Evolutionary conservation across 2,113 vertebrate species (phyloP).

Genomic region (Speoplatyrhinus poulsoni): DNA sequence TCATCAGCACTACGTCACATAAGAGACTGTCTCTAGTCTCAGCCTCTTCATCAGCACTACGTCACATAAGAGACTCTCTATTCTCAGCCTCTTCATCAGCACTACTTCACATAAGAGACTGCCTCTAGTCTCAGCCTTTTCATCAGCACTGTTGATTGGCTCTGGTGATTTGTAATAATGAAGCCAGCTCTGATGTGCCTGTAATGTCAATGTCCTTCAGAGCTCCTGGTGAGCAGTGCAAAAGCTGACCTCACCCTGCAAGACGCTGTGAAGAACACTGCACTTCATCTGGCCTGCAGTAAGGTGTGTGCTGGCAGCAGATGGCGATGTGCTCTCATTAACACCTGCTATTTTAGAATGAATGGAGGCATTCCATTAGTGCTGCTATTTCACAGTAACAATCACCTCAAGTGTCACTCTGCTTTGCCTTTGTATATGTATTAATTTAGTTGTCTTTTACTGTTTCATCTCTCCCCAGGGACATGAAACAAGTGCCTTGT

Average conservation of each 20-base stretch:
- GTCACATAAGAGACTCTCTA: no score
- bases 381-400: not conserved
- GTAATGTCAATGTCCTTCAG: constrained; percentile 60
- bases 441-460: not conserved
- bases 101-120: no score
- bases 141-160: no score
- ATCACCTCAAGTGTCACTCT: not conserved
- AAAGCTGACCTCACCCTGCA: constrained; percentile 97
- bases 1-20: no score
- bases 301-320: constrained; percentile 81
- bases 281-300: constrained; percentile 96
- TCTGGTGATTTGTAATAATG: not conserved
- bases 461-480: constrained; percentile 78
- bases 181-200: not conserved
- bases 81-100: no score
- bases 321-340: constrained; percentile 28
- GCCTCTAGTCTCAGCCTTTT: no score
- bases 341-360: not conserved
- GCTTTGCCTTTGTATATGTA: not conserved
- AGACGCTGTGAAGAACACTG: constrained; percentile 94
- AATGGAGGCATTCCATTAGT: not conserved
- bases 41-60: no score
- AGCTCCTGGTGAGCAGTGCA: constrained; percentile 96
- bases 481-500: constrained; percentile 99
- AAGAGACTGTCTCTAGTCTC: no score